phyloP scores from a whole-genome alignment of 2,113 vertebrate species.

The Sciurus niger region DNA sequence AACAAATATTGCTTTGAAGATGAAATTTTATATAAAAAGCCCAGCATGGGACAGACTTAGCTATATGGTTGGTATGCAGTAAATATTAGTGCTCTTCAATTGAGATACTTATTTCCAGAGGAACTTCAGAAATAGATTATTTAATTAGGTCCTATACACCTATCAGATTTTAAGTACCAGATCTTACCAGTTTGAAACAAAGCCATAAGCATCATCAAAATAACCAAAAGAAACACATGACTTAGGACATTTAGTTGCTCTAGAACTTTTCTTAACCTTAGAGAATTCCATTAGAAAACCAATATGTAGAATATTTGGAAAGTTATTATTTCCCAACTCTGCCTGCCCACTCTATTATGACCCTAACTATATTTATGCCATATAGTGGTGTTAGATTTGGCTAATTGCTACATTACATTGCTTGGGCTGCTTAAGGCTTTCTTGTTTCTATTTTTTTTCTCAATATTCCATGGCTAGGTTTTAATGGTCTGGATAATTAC shows the following conservation, averaged over 20 bases:
- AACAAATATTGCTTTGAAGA: background rate
- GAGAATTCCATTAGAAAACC: background rate
- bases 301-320: background rate
- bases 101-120: background rate
- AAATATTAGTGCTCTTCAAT: background rate
- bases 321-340: background rate
- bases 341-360: background rate
- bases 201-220: background rate
- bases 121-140: constrained; percentile 1
- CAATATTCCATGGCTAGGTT: background rate
- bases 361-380: background rate
- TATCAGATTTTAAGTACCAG: background rate
- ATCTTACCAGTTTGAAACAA: background rate
- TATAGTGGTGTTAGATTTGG: background rate
- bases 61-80: background rate
- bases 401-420: background rate
- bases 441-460: background rate
- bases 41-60: background rate
- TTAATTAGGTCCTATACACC: background rate
- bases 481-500: constrained; percentile 46
- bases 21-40: background rate
- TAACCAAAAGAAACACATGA: background rate
- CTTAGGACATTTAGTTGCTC: background rate
- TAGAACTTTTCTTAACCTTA: constrained; percentile 5
- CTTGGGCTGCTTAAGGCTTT: background rate